Conservation (phyloP, 2,888 invertebrate genomes). For the Sinodicranocentrus sp. region DNA sequence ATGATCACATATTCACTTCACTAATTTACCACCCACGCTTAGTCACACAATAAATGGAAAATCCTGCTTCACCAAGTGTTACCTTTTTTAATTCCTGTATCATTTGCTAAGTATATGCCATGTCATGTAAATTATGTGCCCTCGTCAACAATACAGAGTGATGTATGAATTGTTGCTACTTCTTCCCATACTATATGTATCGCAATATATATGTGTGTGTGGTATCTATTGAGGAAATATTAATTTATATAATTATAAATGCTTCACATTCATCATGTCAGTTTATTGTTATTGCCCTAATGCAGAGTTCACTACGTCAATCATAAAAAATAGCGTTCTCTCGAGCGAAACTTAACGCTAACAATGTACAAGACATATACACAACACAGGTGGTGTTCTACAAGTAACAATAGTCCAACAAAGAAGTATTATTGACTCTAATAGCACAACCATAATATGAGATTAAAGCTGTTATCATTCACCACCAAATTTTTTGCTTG, state of each 20-base stretch:
- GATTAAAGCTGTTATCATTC: neutral
- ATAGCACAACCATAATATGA: too few species aligned
- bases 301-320: slow-evolving; percentile 58
- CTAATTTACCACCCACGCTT: too few species aligned
- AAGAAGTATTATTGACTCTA: neutral
- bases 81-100: too few species aligned
- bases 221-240: slow-evolving; percentile 67
- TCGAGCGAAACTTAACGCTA: slow-evolving; percentile 45
- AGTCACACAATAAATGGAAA: too few species aligned
- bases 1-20: too few species aligned
- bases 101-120: neutral
- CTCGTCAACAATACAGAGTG: neutral
- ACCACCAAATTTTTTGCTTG: neutral
- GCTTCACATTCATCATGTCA: slow-evolving; percentile 62
- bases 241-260: slow-evolving; percentile 69
- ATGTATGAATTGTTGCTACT: neutral
- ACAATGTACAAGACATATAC: too few species aligned
- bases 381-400: too few species aligned
- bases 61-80: too few species aligned
- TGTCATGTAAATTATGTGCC: neutral
- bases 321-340: slow-evolving; percentile 57
- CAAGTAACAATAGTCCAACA: neutral
- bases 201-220: slow-evolving; percentile 19
- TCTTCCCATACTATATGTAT: neutral
- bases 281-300: slow-evolving; percentile 64